Conservation (phyloP, 2,888 invertebrate genomes). For the Drosophila nigritarsus region DNA sequence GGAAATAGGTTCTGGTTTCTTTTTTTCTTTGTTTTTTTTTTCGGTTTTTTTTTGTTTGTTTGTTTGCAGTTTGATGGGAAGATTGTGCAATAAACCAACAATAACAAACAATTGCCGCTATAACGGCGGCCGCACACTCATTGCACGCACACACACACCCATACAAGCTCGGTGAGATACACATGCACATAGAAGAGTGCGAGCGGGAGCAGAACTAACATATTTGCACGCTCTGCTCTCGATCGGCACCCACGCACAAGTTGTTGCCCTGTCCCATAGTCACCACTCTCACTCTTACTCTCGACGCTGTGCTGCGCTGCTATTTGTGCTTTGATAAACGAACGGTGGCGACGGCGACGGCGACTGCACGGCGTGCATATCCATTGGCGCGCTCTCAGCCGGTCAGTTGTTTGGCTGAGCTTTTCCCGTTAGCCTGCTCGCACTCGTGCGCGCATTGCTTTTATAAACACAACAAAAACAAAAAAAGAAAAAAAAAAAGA, state of each 20-base stretch:
- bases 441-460: constrained; percentile 37
- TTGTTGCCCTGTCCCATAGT: background rate
- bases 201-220: constrained; percentile 46
- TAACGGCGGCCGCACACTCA: constrained; percentile 56
- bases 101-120: constrained; percentile 68
- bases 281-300: constrained; percentile 10
- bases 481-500: constrained; percentile 6
- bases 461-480: constrained; percentile 51
- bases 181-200: constrained; percentile 13
- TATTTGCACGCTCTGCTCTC: constrained; percentile 48
- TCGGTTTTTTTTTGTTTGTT: background rate
- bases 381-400: constrained; percentile 44
- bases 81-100: constrained; percentile 75
- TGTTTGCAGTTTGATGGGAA: constrained; percentile 53
- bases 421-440: constrained; percentile 69
- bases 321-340: constrained; percentile 43
- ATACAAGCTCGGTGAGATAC: constrained; percentile 6
- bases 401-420: constrained; percentile 61
- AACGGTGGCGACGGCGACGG: background rate
- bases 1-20: background rate
- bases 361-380: constrained; percentile 49
- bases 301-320: constrained; percentile 9
- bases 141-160: constrained; percentile 11
- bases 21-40: constrained; percentile 37
- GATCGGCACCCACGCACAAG: constrained; percentile 53